Conservation (phyloP, 1,140 invertebrate genomes). For the Drosophila murphyi region DNA sequence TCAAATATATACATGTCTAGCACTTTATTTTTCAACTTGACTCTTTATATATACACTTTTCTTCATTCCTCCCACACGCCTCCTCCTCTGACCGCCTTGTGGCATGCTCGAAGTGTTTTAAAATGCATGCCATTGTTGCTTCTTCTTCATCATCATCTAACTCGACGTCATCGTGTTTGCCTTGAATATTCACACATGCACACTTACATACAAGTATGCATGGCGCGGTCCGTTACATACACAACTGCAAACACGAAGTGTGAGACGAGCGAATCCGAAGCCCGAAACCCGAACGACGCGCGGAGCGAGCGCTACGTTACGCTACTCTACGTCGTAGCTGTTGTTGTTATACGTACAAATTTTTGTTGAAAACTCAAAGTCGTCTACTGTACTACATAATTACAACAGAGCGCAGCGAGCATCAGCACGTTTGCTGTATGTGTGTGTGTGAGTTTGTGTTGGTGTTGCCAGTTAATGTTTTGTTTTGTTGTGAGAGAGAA, state of each 20-base stretch:
- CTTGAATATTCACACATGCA: conserved; percentile 49
- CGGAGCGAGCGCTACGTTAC: conserved; percentile 28
- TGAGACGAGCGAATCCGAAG: conserved; percentile 23
- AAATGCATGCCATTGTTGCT: conserved; percentile 69
- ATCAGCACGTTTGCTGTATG: conserved; percentile 54
- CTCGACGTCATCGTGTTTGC: conserved; percentile 72
- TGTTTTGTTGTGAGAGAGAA: conserved; percentile 76
- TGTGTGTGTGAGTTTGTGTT: conserved; percentile 13
- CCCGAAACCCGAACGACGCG: conserved; percentile 24
- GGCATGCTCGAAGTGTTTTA: conserved; percentile 1
- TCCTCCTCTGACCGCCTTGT: not conserved
- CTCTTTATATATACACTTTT: not conserved
- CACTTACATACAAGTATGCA: conserved; percentile 2
- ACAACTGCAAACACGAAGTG: conserved; percentile 40
- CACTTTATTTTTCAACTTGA: not conserved
- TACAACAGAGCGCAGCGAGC: conserved; percentile 65
- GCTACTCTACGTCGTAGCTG: not conserved
- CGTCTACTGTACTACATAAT: conserved; percentile 83
- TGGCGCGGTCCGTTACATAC: conserved; percentile 39
- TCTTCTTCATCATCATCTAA: conserved; percentile 51
- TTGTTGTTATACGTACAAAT: conserved; percentile 66
- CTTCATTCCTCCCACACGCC: not conserved
- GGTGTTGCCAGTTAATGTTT: conserved; percentile 71
- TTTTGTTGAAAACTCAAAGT: conserved; percentile 77
- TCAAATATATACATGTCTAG: conserved; percentile 6